phyloP scores from a whole-genome alignment of 2,888 invertebrate genomes.

The Xanthorhoe designata region DNA sequence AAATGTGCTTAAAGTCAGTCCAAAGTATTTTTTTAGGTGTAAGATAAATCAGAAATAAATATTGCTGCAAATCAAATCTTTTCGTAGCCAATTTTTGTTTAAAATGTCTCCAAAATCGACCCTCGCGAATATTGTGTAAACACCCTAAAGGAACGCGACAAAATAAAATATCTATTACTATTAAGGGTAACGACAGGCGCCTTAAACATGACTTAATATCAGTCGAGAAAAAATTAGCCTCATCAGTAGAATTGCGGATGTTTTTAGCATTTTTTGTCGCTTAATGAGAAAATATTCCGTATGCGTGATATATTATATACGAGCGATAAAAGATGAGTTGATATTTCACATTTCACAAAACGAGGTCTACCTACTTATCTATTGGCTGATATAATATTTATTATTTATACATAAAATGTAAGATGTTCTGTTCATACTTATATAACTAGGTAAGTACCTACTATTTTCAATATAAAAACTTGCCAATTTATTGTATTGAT shows the following conservation, averaged over 20 bases:
- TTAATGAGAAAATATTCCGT: constrained; percentile 46
- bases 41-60: neutral
- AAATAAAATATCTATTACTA: constrained; percentile 86
- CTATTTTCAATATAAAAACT: too few species aligned
- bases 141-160: constrained; percentile 78
- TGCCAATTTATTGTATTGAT: too few species aligned
- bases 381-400: too few species aligned
- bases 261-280: constrained; percentile 44
- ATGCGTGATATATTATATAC: constrained; percentile 50
- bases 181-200: constrained; percentile 84
- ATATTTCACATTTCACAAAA: too few species aligned
- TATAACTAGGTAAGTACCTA: too few species aligned
- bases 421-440: too few species aligned
- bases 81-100: neutral
- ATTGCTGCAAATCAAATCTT: neutral
- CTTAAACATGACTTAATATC: constrained; percentile 87
- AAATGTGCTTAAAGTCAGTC: too few species aligned
- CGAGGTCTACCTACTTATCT: too few species aligned
- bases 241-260: constrained; percentile 66
- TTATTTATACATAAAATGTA: too few species aligned
- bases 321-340: constrained; percentile 47
- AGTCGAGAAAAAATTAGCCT: constrained; percentile 81
- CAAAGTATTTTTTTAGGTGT: too few species aligned
- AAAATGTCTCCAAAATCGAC: constrained; percentile 48
- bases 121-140: constrained; percentile 73